Base-by-base conservation (phyloP, 2,888 invertebrate species). In the Acleris emargana region DNA sequence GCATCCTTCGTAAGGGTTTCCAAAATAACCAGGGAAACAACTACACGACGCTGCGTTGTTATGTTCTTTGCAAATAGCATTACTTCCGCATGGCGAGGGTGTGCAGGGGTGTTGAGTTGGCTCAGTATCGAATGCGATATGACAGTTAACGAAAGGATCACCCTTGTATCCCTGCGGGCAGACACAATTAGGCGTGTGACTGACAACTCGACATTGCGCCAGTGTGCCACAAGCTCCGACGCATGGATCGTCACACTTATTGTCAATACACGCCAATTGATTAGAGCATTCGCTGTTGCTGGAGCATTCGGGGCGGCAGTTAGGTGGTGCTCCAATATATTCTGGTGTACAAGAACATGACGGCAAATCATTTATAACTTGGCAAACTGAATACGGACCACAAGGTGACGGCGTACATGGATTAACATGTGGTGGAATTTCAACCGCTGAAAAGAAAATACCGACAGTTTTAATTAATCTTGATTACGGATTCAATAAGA, bases 211-310 rank as follows among this genome's bases (percentile, higher is more conserved):
- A 78, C 97, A 97, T 77, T 95, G 93, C 13, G 97, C 95, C 79
- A 94, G 94, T 0, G 87, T 77, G 4, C 96, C 96, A 79, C 97
- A 97, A 18, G 94, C 94, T 67, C 95, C 94, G 2, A 93, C 88
- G 80, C 97, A 97, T 18, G 96, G 96, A 81, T 97, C 95, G 67
- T 86, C 88, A 78, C 97, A 97, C 88, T 95, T 96, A 74, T 93
- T 94, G 77, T 95, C 95, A 45, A 95, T 94, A 77, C 96, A 96
- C 17, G 96, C 95, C 77, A 94, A 88, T 75, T 95, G 89, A 72
- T 91, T 93, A 0, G 94, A 73, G 78, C 96, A 96, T 86, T 96
- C 96, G 64, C 94, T 94, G 79, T 95, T 96, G 69, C 95, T 94
- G 28, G 95, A 90, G 81, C 96, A 96, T 88, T 96, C 96, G 13